phyloP scores from a whole-genome alignment of 2,888 invertebrate species.

The Lithosia quadra region DNA sequence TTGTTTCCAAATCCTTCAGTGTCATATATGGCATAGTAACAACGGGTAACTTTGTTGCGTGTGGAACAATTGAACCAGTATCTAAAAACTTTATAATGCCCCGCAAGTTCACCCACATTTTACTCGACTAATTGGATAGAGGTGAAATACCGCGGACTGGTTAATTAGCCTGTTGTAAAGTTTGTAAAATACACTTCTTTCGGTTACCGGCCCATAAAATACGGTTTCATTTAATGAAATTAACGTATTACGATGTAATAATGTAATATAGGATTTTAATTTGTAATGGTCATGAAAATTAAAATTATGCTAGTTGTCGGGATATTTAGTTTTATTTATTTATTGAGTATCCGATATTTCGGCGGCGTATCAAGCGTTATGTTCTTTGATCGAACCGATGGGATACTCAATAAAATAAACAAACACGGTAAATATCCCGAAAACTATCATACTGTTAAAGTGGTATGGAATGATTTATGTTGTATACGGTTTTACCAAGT shows the following conservation, averaged over 20 bases:
- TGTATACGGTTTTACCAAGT: too few species aligned
- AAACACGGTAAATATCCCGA: too few species aligned
- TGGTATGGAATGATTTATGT: too few species aligned
- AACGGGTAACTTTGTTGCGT: background rate
- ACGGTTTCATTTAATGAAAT: slow-evolving; percentile 1
- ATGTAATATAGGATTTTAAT: background rate
- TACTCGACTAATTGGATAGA: slow-evolving; percentile 10
- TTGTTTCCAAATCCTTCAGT: background rate
- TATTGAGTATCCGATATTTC: too few species aligned
- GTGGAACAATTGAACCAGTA: slow-evolving; percentile 1
- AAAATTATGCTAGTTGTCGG: too few species aligned
- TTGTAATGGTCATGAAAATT: too few species aligned
- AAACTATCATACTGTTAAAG: too few species aligned
- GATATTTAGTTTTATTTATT: too few species aligned
- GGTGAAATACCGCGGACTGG: slow-evolving; percentile 3
- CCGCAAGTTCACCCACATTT: slow-evolving; percentile 17
- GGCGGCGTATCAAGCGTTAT: too few species aligned
- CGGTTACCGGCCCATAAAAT: background rate
- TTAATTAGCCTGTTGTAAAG: slow-evolving; percentile 6
- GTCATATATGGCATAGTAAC: background rate
- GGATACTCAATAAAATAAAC: too few species aligned
- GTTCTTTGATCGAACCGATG: too few species aligned
- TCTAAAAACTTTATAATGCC: slow-evolving; percentile 16
- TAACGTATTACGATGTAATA: background rate
- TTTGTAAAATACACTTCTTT: background rate